A percentile compares a stretch with the other conserved stretches of the same genome.
Evolutionary conservation across 2,113 vertebrate species (phyloP).

Genomic region (Cacatua alba): DNA sequence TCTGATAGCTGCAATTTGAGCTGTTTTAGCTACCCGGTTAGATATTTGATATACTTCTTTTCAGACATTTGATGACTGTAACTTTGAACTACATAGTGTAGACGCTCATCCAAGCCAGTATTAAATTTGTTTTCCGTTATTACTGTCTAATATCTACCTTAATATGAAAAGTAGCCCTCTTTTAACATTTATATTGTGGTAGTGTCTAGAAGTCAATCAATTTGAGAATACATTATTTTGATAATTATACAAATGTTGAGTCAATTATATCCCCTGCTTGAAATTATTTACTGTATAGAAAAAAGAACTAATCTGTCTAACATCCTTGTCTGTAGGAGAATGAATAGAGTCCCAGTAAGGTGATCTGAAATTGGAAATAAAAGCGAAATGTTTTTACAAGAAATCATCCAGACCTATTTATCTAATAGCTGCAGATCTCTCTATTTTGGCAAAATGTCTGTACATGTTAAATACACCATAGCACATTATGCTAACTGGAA

Average conservation of each 20-base stretch:
- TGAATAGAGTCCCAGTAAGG: not conserved
- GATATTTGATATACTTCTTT: slow-evolving; percentile 5
- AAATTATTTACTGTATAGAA: not conserved
- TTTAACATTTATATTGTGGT: not conserved
- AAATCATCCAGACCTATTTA: not conserved
- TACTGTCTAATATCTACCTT: not conserved
- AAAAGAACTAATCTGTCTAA: not conserved
- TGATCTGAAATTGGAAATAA: slow-evolving; percentile 9
- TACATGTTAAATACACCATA: not conserved
- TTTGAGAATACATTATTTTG: not conserved
- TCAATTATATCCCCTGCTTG: not conserved
- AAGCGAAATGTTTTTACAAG: slow-evolving; percentile 3
- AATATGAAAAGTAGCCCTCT: not conserved
- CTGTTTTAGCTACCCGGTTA: slow-evolving; percentile 17
- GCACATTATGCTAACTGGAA: not conserved
- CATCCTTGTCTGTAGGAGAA: not conserved
- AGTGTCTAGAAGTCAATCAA: not conserved
- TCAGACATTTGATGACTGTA: not conserved
- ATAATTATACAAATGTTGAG: not conserved
- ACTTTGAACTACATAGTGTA: not conserved
- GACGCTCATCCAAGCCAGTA: not conserved
- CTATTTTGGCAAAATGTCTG: not conserved
- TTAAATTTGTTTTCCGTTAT: not conserved
- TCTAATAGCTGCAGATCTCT: not conserved
- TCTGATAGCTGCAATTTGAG: slow-evolving; percentile 28